Base-by-base conservation (phyloP, 2,888 invertebrate species). In the Habroteleia sp. region DNA sequence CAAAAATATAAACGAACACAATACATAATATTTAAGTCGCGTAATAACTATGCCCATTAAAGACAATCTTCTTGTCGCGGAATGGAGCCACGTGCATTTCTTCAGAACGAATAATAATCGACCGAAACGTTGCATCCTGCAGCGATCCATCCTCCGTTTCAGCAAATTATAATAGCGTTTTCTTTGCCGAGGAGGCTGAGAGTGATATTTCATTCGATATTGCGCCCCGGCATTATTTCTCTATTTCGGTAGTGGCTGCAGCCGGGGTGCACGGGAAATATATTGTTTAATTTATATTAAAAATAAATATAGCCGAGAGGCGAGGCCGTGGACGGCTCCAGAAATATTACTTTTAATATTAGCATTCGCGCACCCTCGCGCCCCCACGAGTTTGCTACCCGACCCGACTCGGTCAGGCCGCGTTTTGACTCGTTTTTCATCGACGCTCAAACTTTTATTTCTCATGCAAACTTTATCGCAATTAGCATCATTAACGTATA, bases 271-370 rank as follows among this genome's bases (percentile, higher is more conserved):
- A 54, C 72, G 75, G 88, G 89, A 89, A 90, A 90, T 89, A 90
- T 90, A 90, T 90, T 90, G 89, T 90, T 89, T 90, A 90, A 90
- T 90, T 90, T 90, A 89, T 87, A 89, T 88, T 89, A 88, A 88
- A 88, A 88, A 87, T 87, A 88, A 88, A 85, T 85, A 84, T 80
- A 82, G 78, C 82, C 74, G 71, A 44, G 68, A 54, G 66, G 78
- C 73, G 54, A 54, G 63, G 69, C 50, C 80, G 77, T 42, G 41
- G 87, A 85, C 87, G 86, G 86, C 83, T 80, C 82, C 83, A 87
- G 87, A 88, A 88, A 88, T 88, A 88, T 88, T 88, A 88, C 88
- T 87, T 88, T 88, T 87, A 87, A 88, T 87, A 87, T 88, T 87
- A 87, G 88, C 85, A 87, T 87, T 85, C 84, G 39, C 31, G 48